Percentiles rank a stretch among this genome's conserved stretches.
Conservation (phyloP, 2,113 vertebrate species). For the Poicephalus meyeri region DNA sequence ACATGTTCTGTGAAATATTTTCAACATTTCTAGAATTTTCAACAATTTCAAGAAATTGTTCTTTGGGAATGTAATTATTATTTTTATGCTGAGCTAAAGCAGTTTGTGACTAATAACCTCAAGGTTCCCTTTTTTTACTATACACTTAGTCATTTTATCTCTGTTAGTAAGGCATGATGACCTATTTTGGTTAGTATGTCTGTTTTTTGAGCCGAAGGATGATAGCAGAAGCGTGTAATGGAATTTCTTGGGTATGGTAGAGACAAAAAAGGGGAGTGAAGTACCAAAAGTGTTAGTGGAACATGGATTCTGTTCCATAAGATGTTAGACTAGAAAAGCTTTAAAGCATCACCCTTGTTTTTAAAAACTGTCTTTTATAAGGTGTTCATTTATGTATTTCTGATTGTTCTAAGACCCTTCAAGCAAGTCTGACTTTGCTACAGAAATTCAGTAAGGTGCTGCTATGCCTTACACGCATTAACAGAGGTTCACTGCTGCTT, state of each 20-base stretch:
- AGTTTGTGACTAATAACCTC: neutral
- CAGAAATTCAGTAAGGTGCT: neutral
- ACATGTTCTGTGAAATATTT: neutral
- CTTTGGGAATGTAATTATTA: neutral
- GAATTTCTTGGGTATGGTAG: neutral
- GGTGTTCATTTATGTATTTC: neutral
- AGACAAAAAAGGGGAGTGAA: neutral
- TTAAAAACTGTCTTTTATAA: neutral
- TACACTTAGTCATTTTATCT: neutral
- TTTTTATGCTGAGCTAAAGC: neutral
- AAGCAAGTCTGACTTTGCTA: neutral
- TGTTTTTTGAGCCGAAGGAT: neutral
- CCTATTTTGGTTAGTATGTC: constrained; percentile 5
- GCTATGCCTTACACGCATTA: neutral
- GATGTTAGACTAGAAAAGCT: neutral
- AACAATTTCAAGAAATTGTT: neutral
- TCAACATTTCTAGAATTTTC: neutral
- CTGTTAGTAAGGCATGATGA: neutral
- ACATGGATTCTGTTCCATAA: neutral
- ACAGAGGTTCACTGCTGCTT: neutral
- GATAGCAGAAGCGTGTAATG: neutral
- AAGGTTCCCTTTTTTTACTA: neutral
- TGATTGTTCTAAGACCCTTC: neutral
- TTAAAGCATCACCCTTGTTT: neutral
- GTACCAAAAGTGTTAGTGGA: neutral